These are phyloP conservation scores for Coturnix japonica DNA, from an alignment of 2,113 vertebrate species.

Conservation along the genomic window DNA sequence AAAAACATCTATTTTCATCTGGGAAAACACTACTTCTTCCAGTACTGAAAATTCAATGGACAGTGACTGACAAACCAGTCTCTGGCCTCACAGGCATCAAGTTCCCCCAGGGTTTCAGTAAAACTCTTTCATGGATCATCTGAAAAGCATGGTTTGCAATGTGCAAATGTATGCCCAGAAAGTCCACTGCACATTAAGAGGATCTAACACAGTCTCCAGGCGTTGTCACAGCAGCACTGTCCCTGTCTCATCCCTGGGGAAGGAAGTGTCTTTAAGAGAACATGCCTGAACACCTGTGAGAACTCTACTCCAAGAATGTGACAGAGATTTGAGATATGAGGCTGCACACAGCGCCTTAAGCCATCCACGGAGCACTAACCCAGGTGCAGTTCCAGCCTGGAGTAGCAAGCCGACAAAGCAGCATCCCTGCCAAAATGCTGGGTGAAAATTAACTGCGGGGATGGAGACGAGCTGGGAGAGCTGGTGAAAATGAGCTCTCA, in stretches of 20 bases:
- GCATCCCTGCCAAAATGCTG: not conserved
- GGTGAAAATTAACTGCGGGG: slow-evolving; percentile 9
- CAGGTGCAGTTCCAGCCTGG: slow-evolving; percentile 43
- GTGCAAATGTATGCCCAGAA: not conserved
- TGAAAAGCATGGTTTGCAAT: not conserved
- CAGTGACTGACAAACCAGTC: not conserved
- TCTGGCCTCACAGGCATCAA: not conserved
- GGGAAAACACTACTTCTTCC: not conserved
- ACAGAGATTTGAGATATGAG: not conserved
- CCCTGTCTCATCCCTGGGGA: not conserved
- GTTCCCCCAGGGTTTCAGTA: not conserved
- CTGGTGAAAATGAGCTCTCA: not conserved
- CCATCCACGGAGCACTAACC: not conserved
- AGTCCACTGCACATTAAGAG: not conserved
- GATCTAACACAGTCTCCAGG: not conserved
- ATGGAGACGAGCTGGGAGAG: not conserved
- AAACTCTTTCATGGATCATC: not conserved
- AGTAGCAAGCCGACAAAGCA: not conserved
- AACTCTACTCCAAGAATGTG: not conserved
- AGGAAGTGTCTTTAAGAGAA: not conserved
- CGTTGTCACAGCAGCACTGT: not conserved
- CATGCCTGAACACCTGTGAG: not conserved
- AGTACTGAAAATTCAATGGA: not conserved
- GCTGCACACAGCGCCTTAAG: not conserved
- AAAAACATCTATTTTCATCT: not conserved